Evolutionary conservation across 2,888 invertebrate genomes (phyloP), one percentile per base, ranked within the genome.

Genomic region (Formica aserva): DNA sequence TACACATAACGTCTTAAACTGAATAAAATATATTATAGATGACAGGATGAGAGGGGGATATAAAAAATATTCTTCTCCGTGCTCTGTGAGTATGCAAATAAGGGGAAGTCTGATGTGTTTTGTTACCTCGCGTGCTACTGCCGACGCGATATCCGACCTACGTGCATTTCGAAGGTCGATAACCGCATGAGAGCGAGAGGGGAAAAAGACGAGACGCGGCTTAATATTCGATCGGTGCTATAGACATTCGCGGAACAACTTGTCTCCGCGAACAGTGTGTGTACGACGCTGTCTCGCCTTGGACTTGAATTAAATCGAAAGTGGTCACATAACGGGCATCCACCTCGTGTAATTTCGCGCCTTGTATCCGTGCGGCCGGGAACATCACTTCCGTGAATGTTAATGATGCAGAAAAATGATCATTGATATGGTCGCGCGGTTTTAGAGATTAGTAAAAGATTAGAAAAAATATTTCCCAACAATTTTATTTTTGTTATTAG

Each of bases 251-350:
- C 78, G 57, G 78, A 69, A 78, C 77, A 69, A 60, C 77, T 69
- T 62, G 62, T 62, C 74, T 74, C 18, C 26, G 26, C 29, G 75
- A 75, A 32, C 55, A 22, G 65, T 65, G 57, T 32, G 5, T 5
- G 32, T 32, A 32, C 55, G 38, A 1, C 81, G 22, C 48, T 76
- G 45, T 81, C 22, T 81, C 29, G 66, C 81, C 84, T 84, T 81
- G 84, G 74, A 84, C 84, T 84, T 84, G 84, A 84, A 75, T 84
- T 72, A 83, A 83, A 84, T 84, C 74, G 74, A 84, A 84, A 84
- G 84, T 84, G 62, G 74, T 81, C 84, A 67, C 60, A 72, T 83
- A 83, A 83, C 83, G 74, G 83, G 55, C 69, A 83, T 78, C 83
- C 41, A 83, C 78, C 71, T 83, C 41, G 63, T 63, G 38, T 63